Percentiles rank a stretch among this genome's conserved stretches.
These are phyloP conservation scores for Contarinia nasturtii DNA, from an alignment of 1,140 invertebrate species.

Conservation along the genomic window DNA sequence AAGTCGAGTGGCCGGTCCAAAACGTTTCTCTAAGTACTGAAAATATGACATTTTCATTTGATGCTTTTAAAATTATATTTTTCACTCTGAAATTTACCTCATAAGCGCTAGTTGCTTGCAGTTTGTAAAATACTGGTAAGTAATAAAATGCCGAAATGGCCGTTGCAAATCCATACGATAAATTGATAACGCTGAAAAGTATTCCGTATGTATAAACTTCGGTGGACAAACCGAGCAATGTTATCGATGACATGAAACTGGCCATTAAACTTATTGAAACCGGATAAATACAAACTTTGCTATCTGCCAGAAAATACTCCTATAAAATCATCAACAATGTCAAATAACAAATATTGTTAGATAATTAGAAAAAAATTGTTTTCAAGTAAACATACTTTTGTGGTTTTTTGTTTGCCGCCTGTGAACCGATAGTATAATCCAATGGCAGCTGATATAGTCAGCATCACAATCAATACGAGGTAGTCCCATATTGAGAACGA, in stretches of 20 bases:
- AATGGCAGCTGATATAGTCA: slow-evolving; percentile 44
- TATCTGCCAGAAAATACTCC: slow-evolving; percentile 17
- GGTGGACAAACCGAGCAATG: slow-evolving; percentile 69
- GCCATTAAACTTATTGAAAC: slow-evolving; percentile 78
- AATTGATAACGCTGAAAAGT: slow-evolving; percentile 66
- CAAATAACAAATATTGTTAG: too few species aligned
- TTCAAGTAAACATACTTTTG: slow-evolving; percentile 43
- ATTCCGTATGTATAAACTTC: slow-evolving; percentile 73
- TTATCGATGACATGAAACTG: slow-evolving; percentile 88
- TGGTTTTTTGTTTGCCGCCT: slow-evolving; percentile 71
- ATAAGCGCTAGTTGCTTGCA: slow-evolving; percentile 73
- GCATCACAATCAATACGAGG: slow-evolving; percentile 36
- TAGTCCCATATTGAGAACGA: slow-evolving; percentile 35
- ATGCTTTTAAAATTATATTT: too few species aligned
- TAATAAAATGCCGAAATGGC: slow-evolving; percentile 63
- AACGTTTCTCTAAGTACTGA: slow-evolving; percentile 68
- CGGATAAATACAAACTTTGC: slow-evolving; percentile 34
- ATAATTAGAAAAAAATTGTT: too few species aligned
- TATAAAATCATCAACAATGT: not conserved
- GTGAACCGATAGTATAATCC: slow-evolving; percentile 69
- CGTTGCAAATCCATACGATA: slow-evolving; percentile 65
- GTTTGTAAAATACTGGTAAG: slow-evolving; percentile 72
- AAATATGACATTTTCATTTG: too few species aligned
- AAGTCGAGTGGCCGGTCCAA: slow-evolving; percentile 45
- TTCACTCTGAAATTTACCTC: slow-evolving; percentile 26